These are phyloP conservation scores for Pontoporia blainvillei DNA, from an alignment of 2,113 vertebrate genomes.

Conservation along the genomic window DNA sequence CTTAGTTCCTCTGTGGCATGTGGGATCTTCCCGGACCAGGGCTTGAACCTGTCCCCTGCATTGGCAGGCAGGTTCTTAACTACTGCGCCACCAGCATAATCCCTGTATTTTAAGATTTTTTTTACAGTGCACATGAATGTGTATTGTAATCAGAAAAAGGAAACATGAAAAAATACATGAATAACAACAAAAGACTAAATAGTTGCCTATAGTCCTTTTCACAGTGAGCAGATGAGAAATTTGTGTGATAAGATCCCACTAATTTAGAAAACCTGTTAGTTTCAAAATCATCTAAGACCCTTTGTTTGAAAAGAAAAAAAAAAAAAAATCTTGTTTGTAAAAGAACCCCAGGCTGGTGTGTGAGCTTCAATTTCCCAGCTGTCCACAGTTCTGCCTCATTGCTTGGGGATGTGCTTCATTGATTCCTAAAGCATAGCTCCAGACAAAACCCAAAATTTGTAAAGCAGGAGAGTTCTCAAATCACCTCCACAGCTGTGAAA, in stretches of 20 bases:
- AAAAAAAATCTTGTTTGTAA: neutral
- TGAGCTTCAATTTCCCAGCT: constrained; percentile 52
- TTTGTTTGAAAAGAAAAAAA: constrained; percentile 39
- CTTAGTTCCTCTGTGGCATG: no score
- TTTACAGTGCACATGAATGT: neutral
- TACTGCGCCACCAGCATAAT: no score
- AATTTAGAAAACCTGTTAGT: neutral
- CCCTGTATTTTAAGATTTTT: neutral
- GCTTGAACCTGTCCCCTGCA: no score
- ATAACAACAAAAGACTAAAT: neutral
- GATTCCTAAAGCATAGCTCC: constrained; percentile 59
- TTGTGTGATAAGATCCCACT: neutral
- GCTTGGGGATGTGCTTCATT: constrained; percentile 60
- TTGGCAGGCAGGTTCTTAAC: no score
- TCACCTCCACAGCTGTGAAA: constrained; percentile 69
- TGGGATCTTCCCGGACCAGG: no score
- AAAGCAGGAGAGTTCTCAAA: constrained; percentile 35
- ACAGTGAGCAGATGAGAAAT: neutral
- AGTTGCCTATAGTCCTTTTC: neutral
- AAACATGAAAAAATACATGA: neutral
- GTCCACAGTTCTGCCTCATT: constrained; percentile 73
- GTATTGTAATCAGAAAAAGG: neutral
- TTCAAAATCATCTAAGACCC: constrained; percentile 26
- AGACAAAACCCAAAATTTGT: constrained; percentile 65
- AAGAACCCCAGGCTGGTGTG: neutral